Conservation (phyloP, 2,888 invertebrate species). For the Drosophila kokeensis region DNA sequence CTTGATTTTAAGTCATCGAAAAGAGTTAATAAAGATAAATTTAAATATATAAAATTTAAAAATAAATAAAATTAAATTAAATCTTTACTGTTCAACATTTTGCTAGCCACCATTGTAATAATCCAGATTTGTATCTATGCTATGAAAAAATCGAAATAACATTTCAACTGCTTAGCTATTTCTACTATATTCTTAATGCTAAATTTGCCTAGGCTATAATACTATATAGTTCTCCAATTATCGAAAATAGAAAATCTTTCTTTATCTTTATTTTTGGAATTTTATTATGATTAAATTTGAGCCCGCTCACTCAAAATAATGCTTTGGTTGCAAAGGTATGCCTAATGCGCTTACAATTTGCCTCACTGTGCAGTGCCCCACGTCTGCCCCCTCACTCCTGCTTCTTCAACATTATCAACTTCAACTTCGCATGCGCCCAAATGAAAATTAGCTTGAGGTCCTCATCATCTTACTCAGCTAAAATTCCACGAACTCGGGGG, state of each 20-base stretch:
- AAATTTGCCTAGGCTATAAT: not conserved
- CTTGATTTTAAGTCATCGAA: not conserved
- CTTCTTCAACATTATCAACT: slow-evolving; percentile 24
- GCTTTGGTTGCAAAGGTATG: not conserved
- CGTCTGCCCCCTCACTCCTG: not conserved
- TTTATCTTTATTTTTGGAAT: not conserved
- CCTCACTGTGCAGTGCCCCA: slow-evolving; percentile 37
- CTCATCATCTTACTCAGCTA: slow-evolving; percentile 60
- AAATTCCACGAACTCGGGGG: slow-evolving; percentile 60
- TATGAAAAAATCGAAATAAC: accelerated
- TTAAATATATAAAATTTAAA: too few species aligned
- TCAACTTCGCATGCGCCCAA: slow-evolving; percentile 52
- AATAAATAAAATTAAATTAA: too few species aligned
- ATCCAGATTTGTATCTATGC: not conserved
- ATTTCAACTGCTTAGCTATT: not conserved
- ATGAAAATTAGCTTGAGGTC: slow-evolving; percentile 75
- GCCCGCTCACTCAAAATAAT: not conserved
- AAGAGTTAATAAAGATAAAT: not conserved
- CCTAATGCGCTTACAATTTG: not conserved
- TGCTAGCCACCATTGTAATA: not conserved
- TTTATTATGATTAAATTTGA: not conserved
- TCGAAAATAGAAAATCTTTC: not conserved
- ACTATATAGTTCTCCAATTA: not conserved
- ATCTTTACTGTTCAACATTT: not conserved
- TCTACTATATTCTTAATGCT: not conserved